These are phyloP conservation scores for Donacobius atricapilla DNA, from an alignment of 2,113 vertebrate species.

Conservation along the genomic window DNA sequence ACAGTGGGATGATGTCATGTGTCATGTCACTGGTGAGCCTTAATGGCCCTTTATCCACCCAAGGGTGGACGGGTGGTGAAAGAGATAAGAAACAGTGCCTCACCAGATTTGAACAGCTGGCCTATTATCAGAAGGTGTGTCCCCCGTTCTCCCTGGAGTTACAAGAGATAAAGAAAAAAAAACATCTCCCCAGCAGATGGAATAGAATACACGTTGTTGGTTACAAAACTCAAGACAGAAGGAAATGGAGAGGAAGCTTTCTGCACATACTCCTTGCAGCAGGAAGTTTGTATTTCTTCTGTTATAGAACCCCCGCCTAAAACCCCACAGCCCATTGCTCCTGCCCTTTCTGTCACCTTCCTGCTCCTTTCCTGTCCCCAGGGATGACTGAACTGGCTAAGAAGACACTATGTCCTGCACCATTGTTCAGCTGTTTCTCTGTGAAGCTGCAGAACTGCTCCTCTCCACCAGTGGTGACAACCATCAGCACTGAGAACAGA, in stretches of 20 bases:
- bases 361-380: neutral
- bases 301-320: neutral
- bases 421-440: neutral
- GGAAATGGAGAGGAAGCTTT: neutral
- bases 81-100: too few relatives aligned
- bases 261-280: neutral
- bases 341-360: neutral
- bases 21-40: too few relatives aligned
- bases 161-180: too few relatives aligned
- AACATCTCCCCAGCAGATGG: too few relatives aligned
- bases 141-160: too few relatives aligned
- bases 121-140: too few relatives aligned
- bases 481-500: neutral
- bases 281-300: neutral
- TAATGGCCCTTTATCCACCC: too few relatives aligned
- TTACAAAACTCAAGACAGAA: too few relatives aligned
- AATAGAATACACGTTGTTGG: too few relatives aligned
- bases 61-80: too few relatives aligned
- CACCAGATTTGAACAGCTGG: too few relatives aligned
- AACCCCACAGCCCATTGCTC: neutral
- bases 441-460: neutral
- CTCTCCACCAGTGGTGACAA: neutral
- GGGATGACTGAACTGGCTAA: neutral
- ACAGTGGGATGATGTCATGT: too few relatives aligned
- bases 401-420: rapidly evolving